Percentiles rank a stretch among this genome's conserved stretches.
phyloP scores from a whole-genome alignment of 2,888 invertebrate genomes.

The Diloba caeruleocephala region DNA sequence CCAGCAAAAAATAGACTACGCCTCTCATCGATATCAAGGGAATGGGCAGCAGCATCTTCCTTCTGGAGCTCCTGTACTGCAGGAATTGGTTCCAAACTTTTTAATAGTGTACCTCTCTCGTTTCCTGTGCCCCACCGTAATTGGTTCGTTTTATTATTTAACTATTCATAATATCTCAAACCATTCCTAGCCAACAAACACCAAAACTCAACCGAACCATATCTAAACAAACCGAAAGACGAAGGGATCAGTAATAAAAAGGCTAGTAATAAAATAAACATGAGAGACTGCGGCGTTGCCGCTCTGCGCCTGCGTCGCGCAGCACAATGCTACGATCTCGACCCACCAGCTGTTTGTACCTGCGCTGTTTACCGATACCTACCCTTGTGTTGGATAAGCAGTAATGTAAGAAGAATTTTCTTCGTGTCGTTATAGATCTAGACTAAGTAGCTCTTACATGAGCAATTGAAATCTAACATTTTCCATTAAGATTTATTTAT shows the following conservation, averaged over 20 bases:
- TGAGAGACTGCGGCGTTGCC: slow-evolving; percentile 73
- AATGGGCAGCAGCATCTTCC: too few relatives aligned
- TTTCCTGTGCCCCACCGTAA: too few relatives aligned
- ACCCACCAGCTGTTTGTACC: slow-evolving; percentile 80
- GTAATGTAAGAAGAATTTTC: slow-evolving; percentile 29
- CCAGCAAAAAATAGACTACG: too few relatives aligned
- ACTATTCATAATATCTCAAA: slow-evolving; percentile 28
- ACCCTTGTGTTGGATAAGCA: slow-evolving; percentile 30
- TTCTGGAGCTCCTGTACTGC: too few relatives aligned
- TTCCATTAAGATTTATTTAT: too few relatives aligned
- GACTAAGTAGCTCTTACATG: too few relatives aligned
- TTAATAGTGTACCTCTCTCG: too few relatives aligned
- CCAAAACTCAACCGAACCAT: slow-evolving; percentile 40
- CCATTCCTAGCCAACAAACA: slow-evolving; percentile 43
- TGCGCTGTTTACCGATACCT: slow-evolving; percentile 70
- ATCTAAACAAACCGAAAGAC: slow-evolving; percentile 47
- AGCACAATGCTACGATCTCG: slow-evolving; percentile 64
- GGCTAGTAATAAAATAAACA: slow-evolving; percentile 55
- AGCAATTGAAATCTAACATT: too few relatives aligned
- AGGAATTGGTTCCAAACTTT: too few relatives aligned
- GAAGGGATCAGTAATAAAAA: slow-evolving; percentile 46
- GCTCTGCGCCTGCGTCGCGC: slow-evolving; percentile 68
- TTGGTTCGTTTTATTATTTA: too few relatives aligned
- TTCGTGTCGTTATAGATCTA: neutral
- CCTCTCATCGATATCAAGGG: too few relatives aligned